A percentile compares a stretch with the other conserved stretches of the same genome.
Evolutionary conservation across 2,797 vertebrate species (phyloP).

Genomic region (Leontocebus nigricollis): DNA sequence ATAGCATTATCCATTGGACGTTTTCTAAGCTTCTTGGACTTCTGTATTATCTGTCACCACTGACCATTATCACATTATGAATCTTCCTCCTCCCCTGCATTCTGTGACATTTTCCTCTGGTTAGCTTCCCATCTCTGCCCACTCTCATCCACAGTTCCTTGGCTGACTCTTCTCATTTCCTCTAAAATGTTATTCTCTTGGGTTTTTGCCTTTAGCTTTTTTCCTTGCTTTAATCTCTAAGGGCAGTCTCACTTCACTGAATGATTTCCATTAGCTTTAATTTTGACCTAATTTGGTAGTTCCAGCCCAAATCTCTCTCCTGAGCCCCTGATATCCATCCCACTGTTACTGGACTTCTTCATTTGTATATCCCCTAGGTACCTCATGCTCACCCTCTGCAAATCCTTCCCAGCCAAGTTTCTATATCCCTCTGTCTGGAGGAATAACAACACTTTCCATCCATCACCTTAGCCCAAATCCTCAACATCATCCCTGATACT

Average conservation of each 20-base stretch:
- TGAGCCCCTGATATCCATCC: neutral
- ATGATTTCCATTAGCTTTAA: neutral
- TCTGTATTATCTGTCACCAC: neutral
- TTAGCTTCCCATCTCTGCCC: neutral
- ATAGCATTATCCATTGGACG: neutral
- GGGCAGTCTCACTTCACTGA: neutral
- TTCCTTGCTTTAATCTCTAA: neutral
- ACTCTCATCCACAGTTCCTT: neutral
- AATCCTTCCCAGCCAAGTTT: neutral
- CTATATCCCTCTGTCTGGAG: neutral
- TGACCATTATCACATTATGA: neutral
- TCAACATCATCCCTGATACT: neutral
- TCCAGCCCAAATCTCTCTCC: neutral
- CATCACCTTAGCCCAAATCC: neutral
- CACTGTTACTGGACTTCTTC: neutral
- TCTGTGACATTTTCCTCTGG: neutral
- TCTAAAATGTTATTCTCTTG: neutral
- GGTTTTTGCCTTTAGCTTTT: neutral
- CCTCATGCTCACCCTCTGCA: neutral
- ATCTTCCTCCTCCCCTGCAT: neutral
- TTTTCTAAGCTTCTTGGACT: neutral
- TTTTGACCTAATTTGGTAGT: neutral
- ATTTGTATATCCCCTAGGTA: neutral
- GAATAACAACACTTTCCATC: neutral
- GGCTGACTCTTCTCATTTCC: neutral